Evolutionary conservation across 2,797 vertebrate genomes (phyloP).

Genomic region (Falco peregrinus): DNA sequence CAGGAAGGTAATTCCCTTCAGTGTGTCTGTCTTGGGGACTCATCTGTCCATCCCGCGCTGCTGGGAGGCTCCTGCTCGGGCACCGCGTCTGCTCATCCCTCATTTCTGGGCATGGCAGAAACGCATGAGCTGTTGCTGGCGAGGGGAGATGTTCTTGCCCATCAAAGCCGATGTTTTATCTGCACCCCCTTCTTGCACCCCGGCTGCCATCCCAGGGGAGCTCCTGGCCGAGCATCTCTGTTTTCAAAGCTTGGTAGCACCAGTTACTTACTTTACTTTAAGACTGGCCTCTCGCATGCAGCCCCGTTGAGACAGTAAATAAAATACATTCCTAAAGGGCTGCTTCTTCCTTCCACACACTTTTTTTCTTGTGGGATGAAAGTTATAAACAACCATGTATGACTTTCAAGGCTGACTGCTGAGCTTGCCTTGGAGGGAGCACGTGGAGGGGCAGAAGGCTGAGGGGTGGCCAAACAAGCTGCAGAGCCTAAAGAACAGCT

Average conservation of each 20-base stretch:
- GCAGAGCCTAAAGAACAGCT: neutral
- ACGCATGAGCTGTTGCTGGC: neutral
- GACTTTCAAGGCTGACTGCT: too few species aligned
- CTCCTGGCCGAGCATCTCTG: too few species aligned
- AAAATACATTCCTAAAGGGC: neutral
- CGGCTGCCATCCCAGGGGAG: accelerated
- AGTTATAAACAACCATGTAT: neutral
- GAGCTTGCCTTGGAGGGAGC: neutral
- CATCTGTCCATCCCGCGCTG: neutral
- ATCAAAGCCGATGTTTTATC: neutral
- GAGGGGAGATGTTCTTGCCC: accelerated
- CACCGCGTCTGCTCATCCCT: neutral
- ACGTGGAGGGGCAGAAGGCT: neutral
- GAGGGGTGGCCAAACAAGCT: neutral
- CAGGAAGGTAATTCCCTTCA: neutral
- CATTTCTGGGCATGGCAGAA: neutral
- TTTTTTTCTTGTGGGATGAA: neutral
- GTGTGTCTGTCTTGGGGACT: neutral
- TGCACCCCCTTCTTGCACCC: neutral
- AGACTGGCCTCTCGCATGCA: too few species aligned
- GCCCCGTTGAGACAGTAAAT: neutral
- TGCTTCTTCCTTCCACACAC: neutral
- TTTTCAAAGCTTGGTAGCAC: neutral
- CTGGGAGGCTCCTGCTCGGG: neutral
- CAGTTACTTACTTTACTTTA: too few species aligned